These are phyloP conservation scores for Tetramorium parvispinum DNA, from an alignment of 1,140 invertebrate species.

Conservation along the genomic window DNA sequence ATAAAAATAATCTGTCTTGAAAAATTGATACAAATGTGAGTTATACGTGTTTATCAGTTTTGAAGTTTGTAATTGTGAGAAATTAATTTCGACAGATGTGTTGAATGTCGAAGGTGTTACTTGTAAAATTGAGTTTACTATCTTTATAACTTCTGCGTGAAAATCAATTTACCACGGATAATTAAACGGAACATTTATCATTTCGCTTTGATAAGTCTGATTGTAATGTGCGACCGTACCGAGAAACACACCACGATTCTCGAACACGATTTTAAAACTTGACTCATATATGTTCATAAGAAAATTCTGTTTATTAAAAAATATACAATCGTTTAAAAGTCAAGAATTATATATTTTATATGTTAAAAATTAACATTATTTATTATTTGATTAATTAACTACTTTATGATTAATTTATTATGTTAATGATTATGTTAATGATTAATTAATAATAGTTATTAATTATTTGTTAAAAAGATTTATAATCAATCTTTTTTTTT, in stretches of 20 bases:
- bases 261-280: background rate
- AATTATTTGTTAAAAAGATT: background rate
- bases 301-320: background rate
- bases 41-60: background rate
- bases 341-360: background rate
- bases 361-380: background rate
- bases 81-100: background rate
- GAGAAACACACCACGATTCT: background rate
- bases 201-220: slow-evolving; percentile 15
- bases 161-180: slow-evolving; percentile 33
- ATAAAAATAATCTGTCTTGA: background rate
- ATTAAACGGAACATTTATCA: background rate
- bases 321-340: background rate
- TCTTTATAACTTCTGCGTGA: slow-evolving; percentile 4
- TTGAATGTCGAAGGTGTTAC: background rate
- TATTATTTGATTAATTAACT: background rate
- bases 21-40: background rate
- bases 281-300: background rate
- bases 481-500: background rate
- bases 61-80: background rate
- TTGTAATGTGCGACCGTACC: background rate
- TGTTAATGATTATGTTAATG: no score
- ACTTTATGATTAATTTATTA: no score
- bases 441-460: slow-evolving; percentile 1
- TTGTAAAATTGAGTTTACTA: slow-evolving; percentile 14